Evolutionary conservation across 2,888 invertebrate species (phyloP), one percentile per base, ranked within the genome.

Genomic region (Tenthredo scrophulariae): DNA sequence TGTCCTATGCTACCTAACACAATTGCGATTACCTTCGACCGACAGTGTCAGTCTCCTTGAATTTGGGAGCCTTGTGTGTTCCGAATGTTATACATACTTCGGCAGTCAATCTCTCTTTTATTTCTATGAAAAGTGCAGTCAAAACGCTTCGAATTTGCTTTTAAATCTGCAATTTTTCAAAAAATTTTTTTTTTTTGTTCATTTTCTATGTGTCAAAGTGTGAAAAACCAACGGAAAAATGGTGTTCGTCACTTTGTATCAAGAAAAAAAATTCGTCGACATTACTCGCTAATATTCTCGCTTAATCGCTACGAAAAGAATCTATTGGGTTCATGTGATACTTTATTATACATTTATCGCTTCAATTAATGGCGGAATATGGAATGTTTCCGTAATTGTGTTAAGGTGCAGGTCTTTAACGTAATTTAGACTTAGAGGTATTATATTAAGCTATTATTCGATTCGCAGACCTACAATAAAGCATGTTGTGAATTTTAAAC

Each of bases 391-490:
- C 67, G 85, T 85, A 86, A 86, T 85, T 86, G 88, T 85, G 86
- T 87, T 86, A 87, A 84, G 85, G 54, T 85, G 86, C 86, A 86
- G 87, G 84, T 87, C 86, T 86, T 88, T 87, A 87, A 85, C 86
- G 86, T 89, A 89, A 88, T 87, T 89, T 89, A 90, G 87, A 84
- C 86, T 90, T 89, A 90, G 87, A 87, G 86, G 86, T 89, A 91
- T 88, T 90, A 89, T 89, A 90, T 88, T 83, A 86, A 88, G 88
- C 85, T 88, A 89, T 90, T 90, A 90, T 90, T 89, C 89, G 87
- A 89, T 89, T 89, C 87, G 88, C 87, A 90, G 86, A 89, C 88
- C 88, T 90, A 89, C 88, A 91, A 91, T 90, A 91, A 90, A 91
- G 88, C 89, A 90, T 88, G 89, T 91, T 91, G 90, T 90, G 89